Conservation (phyloP, 1,140 invertebrate genomes). For the Fopius arisanus region DNA sequence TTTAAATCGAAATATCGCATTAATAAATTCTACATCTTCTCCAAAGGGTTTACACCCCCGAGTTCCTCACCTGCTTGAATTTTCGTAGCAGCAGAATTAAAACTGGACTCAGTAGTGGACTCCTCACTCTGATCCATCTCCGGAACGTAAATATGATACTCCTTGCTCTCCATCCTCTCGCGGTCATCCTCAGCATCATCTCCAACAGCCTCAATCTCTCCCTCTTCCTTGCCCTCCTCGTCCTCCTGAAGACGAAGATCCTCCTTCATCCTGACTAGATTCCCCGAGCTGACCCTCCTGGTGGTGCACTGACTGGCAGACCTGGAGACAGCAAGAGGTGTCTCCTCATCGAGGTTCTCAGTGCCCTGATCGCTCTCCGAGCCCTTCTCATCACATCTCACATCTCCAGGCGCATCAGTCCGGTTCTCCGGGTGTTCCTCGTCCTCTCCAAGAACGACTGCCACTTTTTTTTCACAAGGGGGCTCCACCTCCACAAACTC, state of each 20-base stretch:
- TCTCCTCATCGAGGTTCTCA: constrained; percentile 27
- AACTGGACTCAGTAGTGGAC: constrained; percentile 33
- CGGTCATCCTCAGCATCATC: neutral
- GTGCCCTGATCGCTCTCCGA: constrained; percentile 13
- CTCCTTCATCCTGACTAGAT: constrained; percentile 28
- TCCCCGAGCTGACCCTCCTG: constrained; percentile 30
- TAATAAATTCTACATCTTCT: too few relatives aligned
- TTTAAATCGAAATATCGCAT: too few relatives aligned
- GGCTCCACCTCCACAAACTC: constrained; percentile 30
- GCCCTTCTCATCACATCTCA: constrained; percentile 6
- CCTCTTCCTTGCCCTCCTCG: neutral
- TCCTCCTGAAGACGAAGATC: constrained; percentile 9
- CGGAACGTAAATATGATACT: constrained; percentile 34
- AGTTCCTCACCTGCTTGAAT: constrained; percentile 50
- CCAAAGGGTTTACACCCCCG: too few relatives aligned
- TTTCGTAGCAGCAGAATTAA: constrained; percentile 44
- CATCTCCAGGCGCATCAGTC: too few relatives aligned
- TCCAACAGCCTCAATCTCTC: neutral
- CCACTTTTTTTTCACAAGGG: constrained; percentile 25
- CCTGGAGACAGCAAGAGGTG: constrained; percentile 30
- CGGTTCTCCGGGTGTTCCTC: too few relatives aligned
- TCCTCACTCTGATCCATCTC: constrained; percentile 29
- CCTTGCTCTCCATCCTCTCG: constrained; percentile 17
- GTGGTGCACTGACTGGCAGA: constrained; percentile 38
- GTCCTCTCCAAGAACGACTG: too few relatives aligned